Base-by-base conservation (phyloP, 2,888 invertebrate species). In the Hirudinaria manillensis region DNA sequence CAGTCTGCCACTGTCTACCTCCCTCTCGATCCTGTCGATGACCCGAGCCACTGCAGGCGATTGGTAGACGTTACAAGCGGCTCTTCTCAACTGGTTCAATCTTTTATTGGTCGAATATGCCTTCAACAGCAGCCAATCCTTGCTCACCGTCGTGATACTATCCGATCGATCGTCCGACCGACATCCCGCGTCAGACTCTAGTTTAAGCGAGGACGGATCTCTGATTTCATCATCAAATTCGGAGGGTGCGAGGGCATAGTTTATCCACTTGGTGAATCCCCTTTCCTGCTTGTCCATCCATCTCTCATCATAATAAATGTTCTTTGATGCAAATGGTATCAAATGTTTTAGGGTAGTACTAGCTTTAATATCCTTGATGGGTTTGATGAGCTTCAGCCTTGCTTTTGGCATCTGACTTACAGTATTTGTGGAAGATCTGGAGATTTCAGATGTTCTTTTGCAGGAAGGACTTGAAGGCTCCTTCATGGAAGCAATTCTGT, bases 1-100 rank as follows among this genome's bases (percentile, higher is more conserved):
- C 45, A 94, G 87, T n/a, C 90, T 88, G 76, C 90, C 89, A 78
- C 90, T 90, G 79, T 92, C 91, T 38, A 94, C 89, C 77, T 91
- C 90, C 0, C 87, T 87, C 53, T 89, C 89, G 0, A 92, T 87
- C 83, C 90, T 91, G 19, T 89, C 86, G 75, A 92, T 88, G 0
- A 92, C 90, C 72, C 86, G 82, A 2, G 88, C 86, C 55, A 92
- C 88, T 80, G 89, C 88, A 0, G 89, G 86, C 68, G 89, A 90
- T 78, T 89, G 87, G 78, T 90, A 89, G 78, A 93, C 86, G 32
- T 86, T 85, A 78, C 89, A 88, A 0, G 92, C 82, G 21, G 80
- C 76, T 21, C 84, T 80, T 3, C 86, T 81, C 68, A 86, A 81
- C 0, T 82, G 78, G 79, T 86, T 86, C 74, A 86, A 77, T n/a